Evolutionary conservation across 2,113 vertebrate species (phyloP).

Genomic region (Hyperopisus bebe): DNA sequence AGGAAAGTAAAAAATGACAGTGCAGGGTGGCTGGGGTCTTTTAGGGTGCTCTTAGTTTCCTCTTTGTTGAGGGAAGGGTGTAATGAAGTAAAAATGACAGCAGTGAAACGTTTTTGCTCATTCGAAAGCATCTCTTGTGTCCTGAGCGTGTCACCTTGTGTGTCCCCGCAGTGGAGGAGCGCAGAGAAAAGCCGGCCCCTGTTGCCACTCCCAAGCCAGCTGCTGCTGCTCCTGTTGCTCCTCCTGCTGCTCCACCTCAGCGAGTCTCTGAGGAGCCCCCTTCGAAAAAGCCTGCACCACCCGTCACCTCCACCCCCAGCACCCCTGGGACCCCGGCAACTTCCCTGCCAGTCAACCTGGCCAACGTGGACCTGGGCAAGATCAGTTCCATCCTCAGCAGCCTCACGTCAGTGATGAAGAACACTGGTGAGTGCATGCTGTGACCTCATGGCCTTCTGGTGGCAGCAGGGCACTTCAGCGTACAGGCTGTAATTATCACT

Average conservation of each 20-base stretch:
- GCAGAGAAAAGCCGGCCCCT: slow-evolving; percentile 63
- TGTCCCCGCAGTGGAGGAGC: slow-evolving; percentile 64
- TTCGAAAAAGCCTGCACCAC: slow-evolving; percentile 19
- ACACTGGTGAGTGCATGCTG: slow-evolving; percentile 69
- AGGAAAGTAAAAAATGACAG: too few relatives aligned
- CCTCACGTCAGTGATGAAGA: slow-evolving; percentile 92
- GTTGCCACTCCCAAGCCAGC: slow-evolving; percentile 45
- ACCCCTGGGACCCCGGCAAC: slow-evolving; percentile 40
- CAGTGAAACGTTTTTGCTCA: not conserved
- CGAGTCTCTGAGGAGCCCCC: slow-evolving; percentile 15
- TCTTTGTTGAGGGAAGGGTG: not conserved
- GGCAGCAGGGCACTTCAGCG: not conserved
- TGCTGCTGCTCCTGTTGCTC: slow-evolving; percentile 20
- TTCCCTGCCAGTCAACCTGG: slow-evolving; percentile 77
- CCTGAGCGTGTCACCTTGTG: not conserved
- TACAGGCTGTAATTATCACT: not conserved
- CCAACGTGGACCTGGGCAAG: slow-evolving; percentile 94
- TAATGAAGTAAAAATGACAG: not conserved
- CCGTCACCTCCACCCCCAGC: slow-evolving; percentile 39
- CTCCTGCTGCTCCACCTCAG: slow-evolving; percentile 28
- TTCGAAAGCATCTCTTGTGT: not conserved
- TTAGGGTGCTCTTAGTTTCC: too few relatives aligned
- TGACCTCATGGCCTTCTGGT: not conserved
- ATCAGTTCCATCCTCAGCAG: slow-evolving; percentile 97
- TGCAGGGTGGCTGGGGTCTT: too few relatives aligned